A percentile compares a stretch with the other conserved stretches of the same genome.
Conservation (phyloP, 2,888 invertebrate genomes). For the Biston stratarius region DNA sequence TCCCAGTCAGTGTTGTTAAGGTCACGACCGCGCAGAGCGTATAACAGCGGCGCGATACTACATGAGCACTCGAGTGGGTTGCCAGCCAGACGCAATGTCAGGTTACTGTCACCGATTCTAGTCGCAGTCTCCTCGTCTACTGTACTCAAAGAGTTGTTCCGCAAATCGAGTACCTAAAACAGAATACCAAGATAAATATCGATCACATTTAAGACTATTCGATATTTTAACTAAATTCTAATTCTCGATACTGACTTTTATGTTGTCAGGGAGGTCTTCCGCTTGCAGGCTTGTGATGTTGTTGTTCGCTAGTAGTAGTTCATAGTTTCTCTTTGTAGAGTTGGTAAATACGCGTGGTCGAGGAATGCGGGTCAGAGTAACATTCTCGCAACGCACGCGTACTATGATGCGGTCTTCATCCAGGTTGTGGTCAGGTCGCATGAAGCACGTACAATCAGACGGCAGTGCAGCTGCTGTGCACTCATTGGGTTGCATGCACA, state of each 20-base stretch:
- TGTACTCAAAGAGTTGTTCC: constrained; percentile 23
- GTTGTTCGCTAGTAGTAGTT: constrained; percentile 41
- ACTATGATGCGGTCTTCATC: constrained; percentile 40
- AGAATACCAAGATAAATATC: neutral
- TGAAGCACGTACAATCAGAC: constrained; percentile 20
- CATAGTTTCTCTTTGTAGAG: constrained; percentile 5
- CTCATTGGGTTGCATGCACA: constrained; percentile 12
- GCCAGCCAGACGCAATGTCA: constrained; percentile 24
- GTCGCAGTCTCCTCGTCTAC: constrained; percentile 16
- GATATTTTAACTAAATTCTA: too few relatives aligned
- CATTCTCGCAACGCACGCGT: constrained; percentile 34
- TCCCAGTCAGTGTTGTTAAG: neutral
- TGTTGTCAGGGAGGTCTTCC: constrained; percentile 28
- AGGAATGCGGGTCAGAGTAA: constrained; percentile 30
- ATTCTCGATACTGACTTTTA: constrained; percentile 20
- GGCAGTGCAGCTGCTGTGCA: constrained; percentile 29
- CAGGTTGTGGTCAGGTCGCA: constrained; percentile 27
- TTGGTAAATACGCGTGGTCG: constrained; percentile 20
- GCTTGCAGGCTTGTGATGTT: constrained; percentile 36
- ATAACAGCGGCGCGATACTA: constrained; percentile 14
- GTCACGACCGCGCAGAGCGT: neutral
- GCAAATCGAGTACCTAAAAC: constrained; percentile 39
- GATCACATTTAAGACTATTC: too few relatives aligned
- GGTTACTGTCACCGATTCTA: neutral
- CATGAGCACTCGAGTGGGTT: constrained; percentile 37